Base-by-base conservation (phyloP, 64 coral and sea anemone genomes). In the Platygyra sinensis region DNA sequence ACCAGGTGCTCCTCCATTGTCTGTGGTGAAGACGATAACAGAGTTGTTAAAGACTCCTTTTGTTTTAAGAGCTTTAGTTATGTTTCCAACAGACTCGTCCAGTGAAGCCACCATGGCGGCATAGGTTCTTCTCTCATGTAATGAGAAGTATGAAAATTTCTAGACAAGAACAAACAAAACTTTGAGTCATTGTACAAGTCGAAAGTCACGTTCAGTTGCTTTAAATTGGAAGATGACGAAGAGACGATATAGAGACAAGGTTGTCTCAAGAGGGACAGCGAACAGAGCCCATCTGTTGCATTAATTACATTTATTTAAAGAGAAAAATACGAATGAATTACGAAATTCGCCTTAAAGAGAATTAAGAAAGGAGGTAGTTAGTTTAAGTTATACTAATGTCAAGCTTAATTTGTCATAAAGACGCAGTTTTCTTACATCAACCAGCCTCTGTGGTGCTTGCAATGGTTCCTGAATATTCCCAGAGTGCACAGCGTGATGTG, bases 111-210 rank as follows among this genome's bases (percentile, higher is more conserved):
- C 88, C 88, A 90, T 90, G 88, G 76, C 88, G 27, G 88, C 88
- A 52, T 90, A 90, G 10, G 24, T 82, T 76, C 78, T 39, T 63
- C 96, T 87, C 55, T 76, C 64, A 7, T 78, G 51, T 8, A 86
- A 89, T 17, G 77, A 61, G 60, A 98, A 89, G 67, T 92, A 57
- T 8, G 72, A 31, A 73, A 98, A 98, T 84, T 92, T 92, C 96
- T 98, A 46, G 60, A 15, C 87, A 78, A 39, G 22, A 78, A 78
- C 20, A 78, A 5, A 28, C 2, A 22, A 54, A 54, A 22, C 73
- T 2, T 22, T 76, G 30, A 30, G 13, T 22, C 5, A 76, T 17
- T 32, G 36, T 17, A 22, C 2, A 67, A 8, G 19, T 22, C 18
- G 0, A 67, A 67, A 67, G 15, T 57, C 52, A 55, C 13, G 13